phyloP scores from a whole-genome alignment of 2,888 invertebrate genomes.

The Mayetiola destructor region DNA sequence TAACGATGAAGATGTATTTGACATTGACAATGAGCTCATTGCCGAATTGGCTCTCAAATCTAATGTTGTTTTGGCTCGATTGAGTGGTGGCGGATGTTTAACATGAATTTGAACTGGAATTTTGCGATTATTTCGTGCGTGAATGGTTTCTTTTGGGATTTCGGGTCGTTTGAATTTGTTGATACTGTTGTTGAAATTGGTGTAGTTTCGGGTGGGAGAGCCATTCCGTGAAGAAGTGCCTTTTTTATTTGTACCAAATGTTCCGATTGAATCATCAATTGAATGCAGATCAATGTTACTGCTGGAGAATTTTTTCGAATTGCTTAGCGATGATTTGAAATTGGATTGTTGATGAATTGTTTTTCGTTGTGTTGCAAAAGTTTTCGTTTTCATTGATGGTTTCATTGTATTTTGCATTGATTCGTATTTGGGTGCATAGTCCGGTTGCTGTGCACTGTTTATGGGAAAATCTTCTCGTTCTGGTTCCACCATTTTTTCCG shows the following conservation, averaged over 20 bases:
- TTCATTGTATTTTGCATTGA: slow-evolving; percentile 18
- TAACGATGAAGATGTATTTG: background rate
- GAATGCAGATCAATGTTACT: slow-evolving; percentile 35
- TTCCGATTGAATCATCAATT: slow-evolving; percentile 24
- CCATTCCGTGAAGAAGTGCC: slow-evolving; percentile 14
- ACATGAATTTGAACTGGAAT: slow-evolving; percentile 31
- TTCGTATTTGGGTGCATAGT: slow-evolving; percentile 22
- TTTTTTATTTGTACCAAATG: background rate
- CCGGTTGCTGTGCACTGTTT: slow-evolving; percentile 26
- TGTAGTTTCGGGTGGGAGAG: slow-evolving; percentile 17
- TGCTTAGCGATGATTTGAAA: background rate
- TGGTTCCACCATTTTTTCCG: slow-evolving; percentile 28
- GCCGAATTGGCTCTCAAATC: slow-evolving; percentile 26
- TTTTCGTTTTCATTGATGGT: background rate
- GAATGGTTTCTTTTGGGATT: slow-evolving; percentile 18
- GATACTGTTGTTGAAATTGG: slow-evolving; percentile 11
- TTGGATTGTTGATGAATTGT: background rate
- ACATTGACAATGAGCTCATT: slow-evolving; percentile 1
- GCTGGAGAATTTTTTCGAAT: background rate
- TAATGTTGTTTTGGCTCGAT: slow-evolving; percentile 32
- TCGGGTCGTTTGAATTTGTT: slow-evolving; percentile 15
- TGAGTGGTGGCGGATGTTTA: slow-evolving; percentile 24
- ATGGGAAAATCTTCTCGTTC: slow-evolving; percentile 35
- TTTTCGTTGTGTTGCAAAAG: background rate
- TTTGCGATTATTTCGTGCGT: slow-evolving; percentile 8